Evolutionary conservation across 2,113 vertebrate genomes (phyloP).

Genomic region (Bos indicus): DNA sequence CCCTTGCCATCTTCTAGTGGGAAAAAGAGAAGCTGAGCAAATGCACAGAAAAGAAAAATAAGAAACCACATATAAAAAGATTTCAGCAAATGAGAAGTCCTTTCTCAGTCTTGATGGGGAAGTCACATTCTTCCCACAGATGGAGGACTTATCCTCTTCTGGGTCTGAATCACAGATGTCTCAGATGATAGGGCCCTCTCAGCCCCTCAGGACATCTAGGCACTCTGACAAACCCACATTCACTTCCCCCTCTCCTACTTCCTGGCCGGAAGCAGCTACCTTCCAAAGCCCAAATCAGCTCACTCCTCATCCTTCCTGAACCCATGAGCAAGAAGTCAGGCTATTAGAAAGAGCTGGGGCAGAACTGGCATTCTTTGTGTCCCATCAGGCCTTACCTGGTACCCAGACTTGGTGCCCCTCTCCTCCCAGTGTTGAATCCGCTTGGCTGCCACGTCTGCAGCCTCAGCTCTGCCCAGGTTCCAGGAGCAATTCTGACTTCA

Average conservation of each 20-base stretch:
- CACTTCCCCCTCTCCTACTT: too few species aligned
- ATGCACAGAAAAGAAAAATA: background rate
- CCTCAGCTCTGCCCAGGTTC: background rate
- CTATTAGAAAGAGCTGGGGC: slow-evolving; percentile 24
- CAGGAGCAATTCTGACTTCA: background rate
- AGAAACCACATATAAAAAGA: background rate
- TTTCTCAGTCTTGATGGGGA: background rate
- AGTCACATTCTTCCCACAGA: background rate
- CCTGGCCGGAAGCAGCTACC: background rate
- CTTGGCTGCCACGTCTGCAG: background rate
- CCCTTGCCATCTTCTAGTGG: background rate
- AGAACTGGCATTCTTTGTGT: background rate
- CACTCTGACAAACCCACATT: background rate
- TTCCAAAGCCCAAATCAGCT: background rate
- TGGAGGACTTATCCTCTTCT: background rate
- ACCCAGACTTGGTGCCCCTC: background rate
- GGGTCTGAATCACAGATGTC: background rate
- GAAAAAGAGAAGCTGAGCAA: background rate
- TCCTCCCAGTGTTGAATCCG: background rate
- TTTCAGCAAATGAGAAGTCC: background rate
- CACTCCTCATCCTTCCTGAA: background rate
- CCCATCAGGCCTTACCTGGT: background rate
- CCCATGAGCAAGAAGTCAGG: slow-evolving; percentile 14
- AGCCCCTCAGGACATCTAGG: background rate
- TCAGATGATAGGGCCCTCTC: background rate